These are phyloP conservation scores for Mystacides longicornis DNA, from an alignment of 2,888 invertebrate genomes.

Conservation along the genomic window DNA sequence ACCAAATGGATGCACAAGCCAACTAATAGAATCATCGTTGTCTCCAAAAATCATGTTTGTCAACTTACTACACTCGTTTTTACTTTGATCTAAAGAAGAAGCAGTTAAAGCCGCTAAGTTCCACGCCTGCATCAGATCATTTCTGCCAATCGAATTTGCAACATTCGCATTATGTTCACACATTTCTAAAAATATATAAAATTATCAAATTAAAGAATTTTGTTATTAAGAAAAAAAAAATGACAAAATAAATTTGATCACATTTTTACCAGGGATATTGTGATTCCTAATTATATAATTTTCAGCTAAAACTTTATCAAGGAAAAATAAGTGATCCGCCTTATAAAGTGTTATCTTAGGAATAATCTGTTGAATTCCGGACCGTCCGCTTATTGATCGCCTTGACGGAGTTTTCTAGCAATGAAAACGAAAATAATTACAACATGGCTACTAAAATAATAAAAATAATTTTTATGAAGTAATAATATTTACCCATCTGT, in stretches of 20 bases:
- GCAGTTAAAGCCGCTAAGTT: constrained; percentile 69
- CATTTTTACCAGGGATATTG: constrained; percentile 38
- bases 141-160: constrained; percentile 67
- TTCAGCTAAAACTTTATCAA: constrained; percentile 74
- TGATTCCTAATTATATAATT: constrained; percentile 62
- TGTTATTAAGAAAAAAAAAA: not conserved
- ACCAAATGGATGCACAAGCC: constrained; percentile 82
- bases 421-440: not conserved
- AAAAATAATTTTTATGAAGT: not conserved
- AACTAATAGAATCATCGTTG: constrained; percentile 63
- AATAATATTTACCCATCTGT: constrained; percentile 51
- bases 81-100: constrained; percentile 32
- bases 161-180: constrained; percentile 75
- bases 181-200: constrained; percentile 44
- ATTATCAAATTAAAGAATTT: not conserved
- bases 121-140: constrained; percentile 85
- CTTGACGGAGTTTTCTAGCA: constrained; percentile 45
- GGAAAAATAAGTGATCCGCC: constrained; percentile 65
- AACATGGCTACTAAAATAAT: not conserved
- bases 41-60: constrained; percentile 32
- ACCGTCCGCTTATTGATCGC: constrained; percentile 41
- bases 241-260: not conserved
- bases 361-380: constrained; percentile 42
- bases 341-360: constrained; percentile 69
- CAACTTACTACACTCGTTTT: constrained; percentile 9